Evolutionary conservation across 2,797 vertebrate species (phyloP), one percentile per base, ranked within the genome.

Genomic region (Helostoma temminkii): DNA sequence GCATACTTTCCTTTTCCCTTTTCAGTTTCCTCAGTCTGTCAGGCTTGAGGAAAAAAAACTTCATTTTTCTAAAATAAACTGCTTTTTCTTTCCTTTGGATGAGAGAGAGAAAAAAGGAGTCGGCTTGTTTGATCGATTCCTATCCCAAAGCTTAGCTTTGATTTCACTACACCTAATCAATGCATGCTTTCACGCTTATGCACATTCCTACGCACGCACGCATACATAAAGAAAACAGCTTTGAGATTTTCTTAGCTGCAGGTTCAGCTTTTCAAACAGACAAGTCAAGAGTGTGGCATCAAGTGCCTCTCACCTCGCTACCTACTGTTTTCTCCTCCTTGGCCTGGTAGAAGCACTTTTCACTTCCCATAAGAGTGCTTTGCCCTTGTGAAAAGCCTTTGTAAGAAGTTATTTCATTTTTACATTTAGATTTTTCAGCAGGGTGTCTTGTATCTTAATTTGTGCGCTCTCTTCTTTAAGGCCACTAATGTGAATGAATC

Each of bases 121-220:
- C 16, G 2, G 34, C 59, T 74, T 63, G 71, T 88, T 76, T 85
- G 72, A 88, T 90, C 63, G 75, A 81, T 87, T 65, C 24, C 43
- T 69, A 66, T 82, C 75, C 78, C 67, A 79, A 73, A 70, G 66
- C 37, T 55, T 42, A 15, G 30, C 43, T 76, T 55, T 79, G 65
- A 82, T 84, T 85, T 83, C 16, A 65, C 63, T 57, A 69, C 47
- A 18, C 32, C 18, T 88, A 85, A 90, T 90, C 85, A 88, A 83
- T 89, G 79, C 71, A 72, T 76, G 37, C 57, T 67, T 74, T 71
- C 62, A 70, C 3, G 3, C 9, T 10, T 15, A 11, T 18, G 43
- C 66, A 15, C 58, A 6, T 37, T 47, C 59, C 52, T 47, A 26
- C 30, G 11, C 36, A 34, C 18, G 7, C 26, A 55, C 11, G 66